Base-by-base conservation (phyloP, 2,888 invertebrate genomes). In the Blomia tropicalis region DNA sequence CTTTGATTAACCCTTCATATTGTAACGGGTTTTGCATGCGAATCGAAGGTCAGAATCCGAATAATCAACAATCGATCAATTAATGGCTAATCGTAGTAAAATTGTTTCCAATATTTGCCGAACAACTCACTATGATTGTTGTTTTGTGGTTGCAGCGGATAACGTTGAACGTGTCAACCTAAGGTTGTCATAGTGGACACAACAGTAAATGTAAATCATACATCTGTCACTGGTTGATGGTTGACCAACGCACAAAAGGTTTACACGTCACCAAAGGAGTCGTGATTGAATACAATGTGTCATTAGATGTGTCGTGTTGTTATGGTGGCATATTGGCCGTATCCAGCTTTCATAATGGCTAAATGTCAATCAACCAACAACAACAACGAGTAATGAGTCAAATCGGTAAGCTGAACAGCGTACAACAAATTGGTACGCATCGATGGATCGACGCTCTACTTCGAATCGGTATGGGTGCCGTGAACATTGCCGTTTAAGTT, bases 1-100 rank as follows among this genome's bases (percentile, higher is more conserved):
- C 17, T 36, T 47, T 47, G 51, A 47, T 47, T 47, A 47, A 47
- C 51, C 51, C 51, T 47, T 47, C 51, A 47, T 27, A n/a, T 41
- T 41, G 14, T 41, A 14, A n/a, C n/a, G n/a, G n/a, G n/a, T n/a
- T n/a, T n/a, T n/a, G n/a, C n/a, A n/a, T 36, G 36, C 7, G 36
- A 17, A 36, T 17, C 36, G 7, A 36, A 17, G 36, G 36, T 36
- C 36, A 7, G 7, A 36, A 17, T 36, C 36, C 17, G 36, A 17
- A 11, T 17, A 17, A 36, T 7, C 7, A 7, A 36, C 36, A 36
- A 36, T 36, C 36, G 36, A 36, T 36, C 36, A 36, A 36, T 36
- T 36, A 36, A 36, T 36, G 7, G 36, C 36, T 36, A 36, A 36
- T 36, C 36, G 36, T 11, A n/a, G n/a, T n/a, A n/a, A n/a, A n/a